Evolutionary conservation across 2,113 vertebrate species (phyloP).

Genomic region (Illadopsis cleaveri): DNA sequence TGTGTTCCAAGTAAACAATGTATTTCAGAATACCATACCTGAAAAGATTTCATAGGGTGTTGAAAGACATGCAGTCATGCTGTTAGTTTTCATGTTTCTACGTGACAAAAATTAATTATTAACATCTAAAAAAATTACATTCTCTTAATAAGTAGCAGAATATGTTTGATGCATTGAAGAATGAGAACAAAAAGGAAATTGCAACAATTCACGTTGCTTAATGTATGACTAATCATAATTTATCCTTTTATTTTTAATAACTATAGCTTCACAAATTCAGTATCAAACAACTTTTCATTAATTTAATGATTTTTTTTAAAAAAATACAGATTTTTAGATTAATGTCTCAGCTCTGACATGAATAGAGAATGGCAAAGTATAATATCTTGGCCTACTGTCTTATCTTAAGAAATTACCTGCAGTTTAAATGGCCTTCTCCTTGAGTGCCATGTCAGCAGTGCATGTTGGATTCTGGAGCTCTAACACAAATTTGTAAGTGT

Average conservation of each 20-base stretch:
- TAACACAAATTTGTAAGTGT: neutral
- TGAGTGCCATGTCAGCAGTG: neutral
- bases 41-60: neutral
- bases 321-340: neutral
- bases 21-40: neutral
- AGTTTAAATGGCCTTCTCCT: neutral
- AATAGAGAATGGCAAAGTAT: neutral
- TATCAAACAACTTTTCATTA: neutral
- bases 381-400: neutral
- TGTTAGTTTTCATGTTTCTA: neutral
- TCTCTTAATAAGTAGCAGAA: neutral
- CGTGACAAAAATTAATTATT: neutral
- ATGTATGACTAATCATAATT: neutral
- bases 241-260: neutral
- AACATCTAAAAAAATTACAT: neutral
- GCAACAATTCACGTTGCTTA: neutral
- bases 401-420: neutral
- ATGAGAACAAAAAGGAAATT: neutral
- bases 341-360: neutral
- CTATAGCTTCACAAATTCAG: neutral
- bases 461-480: neutral
- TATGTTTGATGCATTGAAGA: neutral
- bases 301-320: neutral
- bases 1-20: neutral
- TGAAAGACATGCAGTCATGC: neutral